These are phyloP conservation scores for Pristionchus exspectatus DNA, from an alignment of 2,888 invertebrate species.

Conservation along the genomic window DNA sequence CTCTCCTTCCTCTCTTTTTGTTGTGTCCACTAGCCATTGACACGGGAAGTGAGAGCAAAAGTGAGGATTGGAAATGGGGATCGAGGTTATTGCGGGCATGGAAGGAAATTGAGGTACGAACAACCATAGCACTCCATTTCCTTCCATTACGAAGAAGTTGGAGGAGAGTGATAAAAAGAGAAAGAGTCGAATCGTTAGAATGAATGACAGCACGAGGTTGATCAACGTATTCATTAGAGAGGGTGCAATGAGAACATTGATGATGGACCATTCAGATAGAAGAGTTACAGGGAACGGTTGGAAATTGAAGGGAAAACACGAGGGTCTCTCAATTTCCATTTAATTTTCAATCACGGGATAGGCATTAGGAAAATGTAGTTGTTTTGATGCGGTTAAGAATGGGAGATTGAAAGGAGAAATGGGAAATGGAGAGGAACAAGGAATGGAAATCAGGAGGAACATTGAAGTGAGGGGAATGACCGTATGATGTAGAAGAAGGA, in stretches of 20 bases:
- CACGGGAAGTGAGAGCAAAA: constrained; percentile 10
- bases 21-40: constrained; percentile 38
- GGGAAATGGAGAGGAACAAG: constrained; percentile 1
- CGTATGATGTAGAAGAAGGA: background rate
- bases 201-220: background rate
- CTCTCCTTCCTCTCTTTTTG: constrained; percentile 22
- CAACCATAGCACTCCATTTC: background rate
- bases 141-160: background rate
- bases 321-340: background rate
- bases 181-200: background rate
- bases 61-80: constrained; percentile 9
- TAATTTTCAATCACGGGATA: constrained; percentile 23
- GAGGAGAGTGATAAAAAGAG: background rate
- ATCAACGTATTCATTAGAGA: background rate
- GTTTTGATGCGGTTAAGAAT: background rate
- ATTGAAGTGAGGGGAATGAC: background rate
- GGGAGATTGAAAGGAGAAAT: constrained; percentile 21
- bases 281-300: background rate
- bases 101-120: background rate
- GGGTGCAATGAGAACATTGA: background rate
- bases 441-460: background rate
- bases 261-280: background rate
- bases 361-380: constrained; percentile 8
- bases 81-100: background rate
- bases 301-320: background rate